phyloP scores from a whole-genome alignment of 2,888 invertebrate species.

The Pyrgus malvae region DNA sequence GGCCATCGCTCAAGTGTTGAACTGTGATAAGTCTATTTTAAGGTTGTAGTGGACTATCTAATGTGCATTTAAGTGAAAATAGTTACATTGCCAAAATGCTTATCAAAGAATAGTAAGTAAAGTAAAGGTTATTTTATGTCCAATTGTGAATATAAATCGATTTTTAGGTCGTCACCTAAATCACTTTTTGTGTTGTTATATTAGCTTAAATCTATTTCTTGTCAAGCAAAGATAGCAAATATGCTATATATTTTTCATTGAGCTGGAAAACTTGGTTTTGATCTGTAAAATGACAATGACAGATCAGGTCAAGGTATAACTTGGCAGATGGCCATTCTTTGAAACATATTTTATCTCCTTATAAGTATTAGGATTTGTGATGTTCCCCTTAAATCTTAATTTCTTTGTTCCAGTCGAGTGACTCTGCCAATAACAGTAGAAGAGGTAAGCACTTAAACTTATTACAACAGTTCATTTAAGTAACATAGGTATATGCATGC shows the following conservation, averaged over 20 bases:
- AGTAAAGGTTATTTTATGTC: conserved; percentile 62
- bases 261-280: conserved; percentile 45
- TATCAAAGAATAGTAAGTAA: conserved; percentile 88
- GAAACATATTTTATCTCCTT: conserved; percentile 4
- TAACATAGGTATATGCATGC: neutral
- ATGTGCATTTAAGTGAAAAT: conserved; percentile 76
- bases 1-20: conserved; percentile 75
- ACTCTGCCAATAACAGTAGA: conserved; percentile 97
- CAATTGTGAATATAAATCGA: conserved; percentile 70
- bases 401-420: conserved; percentile 90
- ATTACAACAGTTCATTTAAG: neutral
- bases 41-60: conserved; percentile 78
- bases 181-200: conserved; percentile 30
- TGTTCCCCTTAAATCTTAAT: conserved; percentile 8
- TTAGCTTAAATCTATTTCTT: neutral
- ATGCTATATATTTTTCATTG: conserved; percentile 28
- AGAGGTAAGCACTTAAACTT: conserved; percentile 87
- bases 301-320: conserved; percentile 60
- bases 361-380: conserved; percentile 17
- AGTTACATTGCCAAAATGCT: conserved; percentile 81
- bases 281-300: conserved; percentile 56
- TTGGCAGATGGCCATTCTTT: conserved; percentile 48
- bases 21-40: conserved; percentile 74
- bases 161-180: conserved; percentile 53
- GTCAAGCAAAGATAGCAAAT: too few species aligned